Conservation (phyloP, 2,888 invertebrate species). For the Alloplasta piceator region DNA sequence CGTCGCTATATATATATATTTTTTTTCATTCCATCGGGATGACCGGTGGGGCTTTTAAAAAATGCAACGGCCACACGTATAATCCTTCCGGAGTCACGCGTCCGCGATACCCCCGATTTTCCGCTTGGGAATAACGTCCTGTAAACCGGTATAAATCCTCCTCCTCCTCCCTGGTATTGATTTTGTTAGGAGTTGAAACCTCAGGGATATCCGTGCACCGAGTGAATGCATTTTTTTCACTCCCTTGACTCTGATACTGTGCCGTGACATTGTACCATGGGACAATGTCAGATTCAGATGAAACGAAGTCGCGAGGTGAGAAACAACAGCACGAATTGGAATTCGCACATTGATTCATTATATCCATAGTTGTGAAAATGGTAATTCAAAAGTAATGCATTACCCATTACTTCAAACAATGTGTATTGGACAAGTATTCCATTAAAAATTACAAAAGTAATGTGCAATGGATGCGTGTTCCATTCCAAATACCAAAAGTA, state of each 20-base stretch:
- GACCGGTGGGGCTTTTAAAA: conserved; percentile 11
- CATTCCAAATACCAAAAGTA: no score
- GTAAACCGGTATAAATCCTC: conserved; percentile 4
- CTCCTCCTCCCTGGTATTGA: conserved; percentile 23
- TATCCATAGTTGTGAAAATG: no score
- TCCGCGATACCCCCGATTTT: conserved; percentile 42
- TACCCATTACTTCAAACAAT: no score
- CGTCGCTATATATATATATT: neutral
- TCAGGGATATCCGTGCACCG: conserved; percentile 3
- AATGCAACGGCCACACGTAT: conserved; percentile 34
- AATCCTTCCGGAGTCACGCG: conserved; percentile 13
- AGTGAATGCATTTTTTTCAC: conserved; percentile 24
- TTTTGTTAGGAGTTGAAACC: conserved; percentile 29
- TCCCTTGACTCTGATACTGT: neutral
- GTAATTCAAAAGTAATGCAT: no score
- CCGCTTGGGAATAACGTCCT: conserved; percentile 41
- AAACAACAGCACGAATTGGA: no score
- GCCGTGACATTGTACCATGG: neutral
- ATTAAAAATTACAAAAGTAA: no score
- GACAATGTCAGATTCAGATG: no score
- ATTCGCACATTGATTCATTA: no score
- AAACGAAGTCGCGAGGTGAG: no score
- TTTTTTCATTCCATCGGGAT: neutral
- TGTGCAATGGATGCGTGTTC: no score
- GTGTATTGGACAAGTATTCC: no score